phyloP scores from a whole-genome alignment of 2,797 vertebrate genomes.

The Sylvilagus floridanus region DNA sequence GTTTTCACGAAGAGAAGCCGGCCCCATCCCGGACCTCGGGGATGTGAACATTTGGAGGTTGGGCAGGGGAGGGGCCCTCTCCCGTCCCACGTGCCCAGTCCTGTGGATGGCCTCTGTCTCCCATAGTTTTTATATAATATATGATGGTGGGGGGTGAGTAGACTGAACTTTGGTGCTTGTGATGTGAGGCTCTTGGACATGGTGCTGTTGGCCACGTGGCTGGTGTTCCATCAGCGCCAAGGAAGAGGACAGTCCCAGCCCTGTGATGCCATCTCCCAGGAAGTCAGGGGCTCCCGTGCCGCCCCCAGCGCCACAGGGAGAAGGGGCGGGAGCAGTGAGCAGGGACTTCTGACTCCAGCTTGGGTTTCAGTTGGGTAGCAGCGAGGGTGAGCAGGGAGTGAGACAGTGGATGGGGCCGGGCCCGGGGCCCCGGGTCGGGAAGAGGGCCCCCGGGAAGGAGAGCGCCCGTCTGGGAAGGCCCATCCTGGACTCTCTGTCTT shows the following conservation, averaged over 20 bases:
- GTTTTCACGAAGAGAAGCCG: background rate
- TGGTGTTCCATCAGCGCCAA: background rate
- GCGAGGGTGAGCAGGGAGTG: background rate
- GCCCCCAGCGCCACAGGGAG: background rate
- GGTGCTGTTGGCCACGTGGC: rapidly evolving
- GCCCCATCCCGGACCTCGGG: background rate
- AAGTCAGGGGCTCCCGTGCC: background rate
- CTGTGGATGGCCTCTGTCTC: background rate
- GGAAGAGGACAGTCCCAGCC: background rate
- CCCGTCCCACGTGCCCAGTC: rapidly evolving
- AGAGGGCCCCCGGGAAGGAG: background rate
- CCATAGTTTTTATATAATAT: background rate
- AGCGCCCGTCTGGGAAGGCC: background rate
- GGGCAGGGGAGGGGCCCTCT: background rate
- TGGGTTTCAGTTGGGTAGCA: background rate
- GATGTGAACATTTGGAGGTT: background rate
- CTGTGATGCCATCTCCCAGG: background rate
- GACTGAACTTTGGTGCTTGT: background rate
- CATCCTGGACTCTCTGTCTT: slow-evolving; percentile 67
- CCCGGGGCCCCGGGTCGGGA: background rate
- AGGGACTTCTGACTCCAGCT: background rate
- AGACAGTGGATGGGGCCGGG: background rate
- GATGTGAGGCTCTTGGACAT: rapidly evolving
- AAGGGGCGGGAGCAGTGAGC: background rate
- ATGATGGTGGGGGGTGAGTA: background rate